A percentile compares a stretch with the other conserved stretches of the same genome.
Conservation (phyloP, 2,797 vertebrate species). For the Falco rusticolus region DNA sequence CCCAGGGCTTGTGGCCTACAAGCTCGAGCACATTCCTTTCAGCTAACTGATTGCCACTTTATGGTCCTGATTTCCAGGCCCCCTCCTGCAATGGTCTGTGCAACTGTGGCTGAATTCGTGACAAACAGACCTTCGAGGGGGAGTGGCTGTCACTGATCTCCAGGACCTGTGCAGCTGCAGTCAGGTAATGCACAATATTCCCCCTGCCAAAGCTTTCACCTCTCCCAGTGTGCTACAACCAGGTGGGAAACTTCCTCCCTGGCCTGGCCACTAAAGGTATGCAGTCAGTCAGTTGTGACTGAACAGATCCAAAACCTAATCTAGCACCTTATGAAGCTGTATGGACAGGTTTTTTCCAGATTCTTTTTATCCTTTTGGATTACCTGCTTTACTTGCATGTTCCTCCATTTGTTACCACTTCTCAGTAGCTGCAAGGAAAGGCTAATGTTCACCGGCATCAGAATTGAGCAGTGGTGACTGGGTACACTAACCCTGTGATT, state of each 20-base stretch:
- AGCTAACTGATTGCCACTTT: too few relatives aligned
- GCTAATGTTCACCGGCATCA: neutral
- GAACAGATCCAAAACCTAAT: neutral
- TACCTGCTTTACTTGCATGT: neutral
- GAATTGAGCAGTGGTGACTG: neutral
- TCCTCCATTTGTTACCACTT: neutral
- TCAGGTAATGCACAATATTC: neutral
- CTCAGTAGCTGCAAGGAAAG: neutral
- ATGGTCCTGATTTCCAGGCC: too few relatives aligned
- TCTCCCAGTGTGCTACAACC: accelerated
- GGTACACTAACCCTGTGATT: neutral
- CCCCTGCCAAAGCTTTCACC: neutral
- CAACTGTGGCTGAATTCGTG: constrained; percentile 36
- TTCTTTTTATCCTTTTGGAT: neutral
- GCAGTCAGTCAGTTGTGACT: neutral
- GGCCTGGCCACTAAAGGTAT: neutral
- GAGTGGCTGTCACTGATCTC: neutral
- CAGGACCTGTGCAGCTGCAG: neutral
- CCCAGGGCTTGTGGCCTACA: too few relatives aligned
- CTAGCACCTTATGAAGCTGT: accelerated
- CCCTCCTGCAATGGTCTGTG: neutral
- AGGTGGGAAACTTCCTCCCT: neutral
- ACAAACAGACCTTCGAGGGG: neutral
- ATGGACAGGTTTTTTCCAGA: neutral
- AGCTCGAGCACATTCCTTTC: too few relatives aligned